phyloP scores from a whole-genome alignment of 37 sponge, comb jelly and placozoan genomes.

The Cladorhizidae sp. region DNA sequence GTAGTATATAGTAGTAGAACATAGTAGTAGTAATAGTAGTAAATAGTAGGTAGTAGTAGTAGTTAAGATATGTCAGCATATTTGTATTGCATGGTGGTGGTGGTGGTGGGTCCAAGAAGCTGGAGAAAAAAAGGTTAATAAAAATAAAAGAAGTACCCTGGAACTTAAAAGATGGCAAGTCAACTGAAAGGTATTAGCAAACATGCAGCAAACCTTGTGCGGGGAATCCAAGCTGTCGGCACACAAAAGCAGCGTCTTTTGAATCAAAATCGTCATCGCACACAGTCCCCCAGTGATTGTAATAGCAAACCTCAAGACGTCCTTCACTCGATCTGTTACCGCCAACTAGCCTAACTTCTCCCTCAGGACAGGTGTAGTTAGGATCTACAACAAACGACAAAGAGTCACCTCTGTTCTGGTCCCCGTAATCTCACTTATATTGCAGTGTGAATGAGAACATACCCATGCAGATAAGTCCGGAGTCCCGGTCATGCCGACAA shows the following conservation, averaged over 20 bases:
- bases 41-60: too few relatives aligned
- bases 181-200: too few relatives aligned
- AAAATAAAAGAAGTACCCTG: too few relatives aligned
- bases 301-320: slow-evolving; percentile 50
- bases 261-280: slow-evolving; percentile 49
- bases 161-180: too few relatives aligned
- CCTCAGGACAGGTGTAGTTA: slow-evolving; percentile 24
- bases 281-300: slow-evolving; percentile 61
- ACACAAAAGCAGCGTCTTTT: slow-evolving; percentile 48
- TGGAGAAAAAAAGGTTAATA: too few relatives aligned
- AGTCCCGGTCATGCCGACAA: slow-evolving; percentile 39
- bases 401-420: background rate
- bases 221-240: slow-evolving; percentile 53
- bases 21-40: too few relatives aligned
- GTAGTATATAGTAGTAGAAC: too few relatives aligned
- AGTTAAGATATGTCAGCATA: too few relatives aligned
- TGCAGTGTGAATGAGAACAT: background rate
- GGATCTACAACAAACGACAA: background rate
- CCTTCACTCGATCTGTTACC: slow-evolving; percentile 36
- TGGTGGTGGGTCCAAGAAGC: too few relatives aligned
- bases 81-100: too few relatives aligned
- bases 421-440: too few relatives aligned
- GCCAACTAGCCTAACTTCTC: slow-evolving; percentile 30
- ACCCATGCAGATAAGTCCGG: slow-evolving; percentile 55
- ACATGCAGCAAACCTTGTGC: slow-evolving; percentile 7